Evolutionary conservation across 2,888 invertebrate genomes (phyloP).

Genomic region (Mythimna albipuncta): DNA sequence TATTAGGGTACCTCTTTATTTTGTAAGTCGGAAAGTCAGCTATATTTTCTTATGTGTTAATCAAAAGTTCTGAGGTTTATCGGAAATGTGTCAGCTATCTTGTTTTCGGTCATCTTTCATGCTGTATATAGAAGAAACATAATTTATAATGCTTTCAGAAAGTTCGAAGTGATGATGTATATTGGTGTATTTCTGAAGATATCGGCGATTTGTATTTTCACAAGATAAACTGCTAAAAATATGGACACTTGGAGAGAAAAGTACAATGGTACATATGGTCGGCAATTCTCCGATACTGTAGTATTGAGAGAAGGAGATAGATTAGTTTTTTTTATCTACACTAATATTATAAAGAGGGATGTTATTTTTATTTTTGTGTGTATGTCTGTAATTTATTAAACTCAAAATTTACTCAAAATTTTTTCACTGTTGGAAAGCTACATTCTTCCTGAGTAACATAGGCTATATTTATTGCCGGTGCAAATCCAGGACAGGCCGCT

Average conservation of each 20-base stretch:
- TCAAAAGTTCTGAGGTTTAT: slow-evolving; percentile 40
- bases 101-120: slow-evolving; percentile 2
- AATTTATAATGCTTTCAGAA: background rate
- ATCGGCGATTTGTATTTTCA: background rate
- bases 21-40: slow-evolving; percentile 10
- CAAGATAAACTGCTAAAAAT: background rate
- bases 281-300: background rate
- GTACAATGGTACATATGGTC: background rate
- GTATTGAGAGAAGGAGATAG: too few species aligned
- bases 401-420: too few species aligned
- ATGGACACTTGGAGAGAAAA: background rate
- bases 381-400: too few species aligned
- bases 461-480: too few species aligned
- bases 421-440: too few species aligned
- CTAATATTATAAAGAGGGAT: too few species aligned
- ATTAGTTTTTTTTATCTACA: too few species aligned
- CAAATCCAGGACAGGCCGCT: too few species aligned
- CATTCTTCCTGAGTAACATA: too few species aligned
- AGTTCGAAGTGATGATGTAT: background rate
- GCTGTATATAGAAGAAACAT: background rate
- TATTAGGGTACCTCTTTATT: slow-evolving; percentile 51
- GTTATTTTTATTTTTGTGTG: too few species aligned
- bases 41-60: slow-evolving; percentile 29
- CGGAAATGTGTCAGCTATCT: slow-evolving; percentile 1
- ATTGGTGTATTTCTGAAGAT: background rate